phyloP scores from a whole-genome alignment of 2,888 invertebrate genomes.

The Tinea trinotella region DNA sequence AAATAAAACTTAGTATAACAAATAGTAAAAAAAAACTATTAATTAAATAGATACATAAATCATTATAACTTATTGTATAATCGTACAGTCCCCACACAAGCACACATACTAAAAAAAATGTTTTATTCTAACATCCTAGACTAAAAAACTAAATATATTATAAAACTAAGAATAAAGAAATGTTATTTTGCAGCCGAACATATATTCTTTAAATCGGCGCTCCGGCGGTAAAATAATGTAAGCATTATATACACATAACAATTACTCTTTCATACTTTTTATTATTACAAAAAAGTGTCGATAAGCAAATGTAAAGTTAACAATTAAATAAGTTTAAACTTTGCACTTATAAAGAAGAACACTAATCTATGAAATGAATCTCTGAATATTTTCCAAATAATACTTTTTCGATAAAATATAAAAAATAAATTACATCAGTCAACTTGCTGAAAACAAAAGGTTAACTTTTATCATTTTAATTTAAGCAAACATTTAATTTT shows the following conservation, averaged over 20 bases:
- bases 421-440: slow-evolving; percentile 10
- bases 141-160: slow-evolving; percentile 26
- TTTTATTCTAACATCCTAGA: slow-evolving; percentile 4
- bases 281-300: too few species aligned
- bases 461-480: slow-evolving; percentile 4
- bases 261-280: too few species aligned
- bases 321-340: background rate
- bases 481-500: background rate
- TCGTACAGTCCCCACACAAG: background rate
- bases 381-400: slow-evolving; percentile 11
- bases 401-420: slow-evolving; percentile 14
- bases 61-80: too few species aligned
- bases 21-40: too few species aligned
- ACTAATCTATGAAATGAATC: slow-evolving; percentile 6
- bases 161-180: slow-evolving; percentile 28
- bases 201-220: slow-evolving; percentile 23
- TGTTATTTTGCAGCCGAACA: slow-evolving; percentile 22
- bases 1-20: too few species aligned
- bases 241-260: slow-evolving; percentile 66
- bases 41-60: too few species aligned
- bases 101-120: slow-evolving; percentile 27
- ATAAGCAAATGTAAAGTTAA: background rate
- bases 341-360: background rate
- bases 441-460: slow-evolving; percentile 4
- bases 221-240: slow-evolving; percentile 29